Evolutionary conservation across 1,140 invertebrate genomes (phyloP), one percentile per base, ranked within the genome.

Genomic region (Batillaria attramentaria): DNA sequence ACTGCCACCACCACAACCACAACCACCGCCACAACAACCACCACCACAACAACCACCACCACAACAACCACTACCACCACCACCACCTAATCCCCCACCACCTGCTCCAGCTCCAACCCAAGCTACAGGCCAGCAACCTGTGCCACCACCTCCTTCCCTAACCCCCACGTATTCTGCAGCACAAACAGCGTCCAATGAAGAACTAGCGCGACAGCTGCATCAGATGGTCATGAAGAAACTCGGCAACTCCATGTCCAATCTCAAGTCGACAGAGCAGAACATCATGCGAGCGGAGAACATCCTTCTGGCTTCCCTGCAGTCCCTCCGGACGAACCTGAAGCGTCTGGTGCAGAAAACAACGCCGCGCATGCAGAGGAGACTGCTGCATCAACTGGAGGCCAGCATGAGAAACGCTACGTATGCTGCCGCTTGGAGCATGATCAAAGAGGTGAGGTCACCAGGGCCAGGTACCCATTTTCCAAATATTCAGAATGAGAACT

Each of bases 401-500:
- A 62, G 8, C 33, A n/a, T 62, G 0, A 24, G 33, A 10, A 31
- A 13, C 10, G 57, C 57, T 31, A 62, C 57, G 3, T 62, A 18
- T 24, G n/a, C 57, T 28, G 57, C 57, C 33, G 10, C 8, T n/a
- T 28, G 33, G 33, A 31, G n/a, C 57, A 18, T 62, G 24, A 31
- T 62, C 24, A 62, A 62, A 62, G 57, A 62, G 10, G 57, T 62
- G 57, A 18, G 57, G n/a, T n/a, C n/a, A n/a, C n/a, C n/a, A n/a
- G n/a, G n/a, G n/a, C n/a, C n/a, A n/a, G n/a, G n/a, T n/a, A n/a
- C n/a, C n/a, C n/a, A n/a, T n/a, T n/a, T n/a, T n/a, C n/a, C n/a
- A n/a, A n/a, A n/a, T n/a, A n/a, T n/a, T n/a, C n/a, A n/a, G n/a
- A n/a, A n/a, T n/a, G n/a, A n/a, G n/a, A n/a, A n/a, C n/a, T n/a